These are phyloP conservation scores for Trididemnum nubilum DNA, from an alignment of 23 tunicate species.

Conservation along the genomic window DNA sequence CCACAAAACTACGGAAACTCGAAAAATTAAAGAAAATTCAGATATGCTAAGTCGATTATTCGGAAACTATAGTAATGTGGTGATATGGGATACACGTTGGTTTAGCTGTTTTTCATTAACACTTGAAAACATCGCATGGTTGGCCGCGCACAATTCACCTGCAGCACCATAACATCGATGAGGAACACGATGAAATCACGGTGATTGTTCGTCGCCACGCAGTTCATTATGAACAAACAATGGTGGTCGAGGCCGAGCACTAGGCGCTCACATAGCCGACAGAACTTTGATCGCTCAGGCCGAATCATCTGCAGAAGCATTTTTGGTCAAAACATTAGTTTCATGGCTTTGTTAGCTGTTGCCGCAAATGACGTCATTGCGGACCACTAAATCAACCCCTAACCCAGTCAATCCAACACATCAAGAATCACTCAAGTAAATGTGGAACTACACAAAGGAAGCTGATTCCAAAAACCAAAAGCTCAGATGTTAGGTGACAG, in stretches of 20 bases:
- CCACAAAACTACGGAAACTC: not conserved
- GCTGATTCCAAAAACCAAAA: too few relatives aligned
- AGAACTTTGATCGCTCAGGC: conserved; percentile 58
- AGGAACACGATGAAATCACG: conserved; percentile 50
- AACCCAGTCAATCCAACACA: too few relatives aligned
- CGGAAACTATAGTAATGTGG: too few relatives aligned
- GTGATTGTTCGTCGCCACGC: conserved; percentile 75
- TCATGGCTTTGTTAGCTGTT: not conserved
- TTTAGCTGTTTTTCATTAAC: too few relatives aligned
- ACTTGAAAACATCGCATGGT: too few relatives aligned
- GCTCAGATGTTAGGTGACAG: not conserved
- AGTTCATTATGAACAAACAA: conserved; percentile 74
- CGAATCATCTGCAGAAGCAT: conserved; percentile 39
- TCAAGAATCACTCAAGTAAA: too few relatives aligned
- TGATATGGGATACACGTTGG: too few relatives aligned
- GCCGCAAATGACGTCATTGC: not conserved
- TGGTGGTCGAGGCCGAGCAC: conserved; percentile 79
- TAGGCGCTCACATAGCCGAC: conserved; percentile 62
- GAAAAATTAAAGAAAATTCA: not conserved
- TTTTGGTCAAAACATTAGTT: not conserved
- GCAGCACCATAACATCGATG: conserved; percentile 57
- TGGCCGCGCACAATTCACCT: too few relatives aligned
- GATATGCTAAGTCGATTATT: too few relatives aligned
- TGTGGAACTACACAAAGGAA: too few relatives aligned
- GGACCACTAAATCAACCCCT: not conserved